Evolutionary conservation across 2,888 invertebrate genomes (phyloP).

Genomic region (Chrysotoxum bicinctum): DNA sequence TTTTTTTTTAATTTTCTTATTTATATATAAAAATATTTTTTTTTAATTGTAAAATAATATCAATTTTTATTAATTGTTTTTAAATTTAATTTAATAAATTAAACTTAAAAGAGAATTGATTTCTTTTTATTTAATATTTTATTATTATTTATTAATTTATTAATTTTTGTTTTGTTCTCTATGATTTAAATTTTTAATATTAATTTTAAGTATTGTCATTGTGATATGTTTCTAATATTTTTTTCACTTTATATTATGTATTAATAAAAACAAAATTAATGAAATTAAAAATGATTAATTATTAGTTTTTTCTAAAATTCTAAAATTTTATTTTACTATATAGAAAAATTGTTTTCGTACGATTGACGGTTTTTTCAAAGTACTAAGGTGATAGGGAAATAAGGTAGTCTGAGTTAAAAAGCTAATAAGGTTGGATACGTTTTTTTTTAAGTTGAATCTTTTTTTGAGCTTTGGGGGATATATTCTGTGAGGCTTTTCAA

Average conservation of each 20-base stretch:
- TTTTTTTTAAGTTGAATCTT: too few relatives aligned
- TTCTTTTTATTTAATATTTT: conserved; percentile 29
- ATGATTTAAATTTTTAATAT: conserved; percentile 74
- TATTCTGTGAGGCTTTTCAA: too few relatives aligned
- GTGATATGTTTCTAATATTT: conserved; percentile 81
- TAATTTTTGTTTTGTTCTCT: conserved; percentile 65
- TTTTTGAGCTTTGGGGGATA: too few relatives aligned
- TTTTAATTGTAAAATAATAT: conserved; percentile 64
- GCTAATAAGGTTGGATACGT: too few relatives aligned
- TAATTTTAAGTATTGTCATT: conserved; percentile 81
- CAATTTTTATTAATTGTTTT: conserved; percentile 24
- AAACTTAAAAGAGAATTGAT: conserved; percentile 44
- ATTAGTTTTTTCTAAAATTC: background rate
- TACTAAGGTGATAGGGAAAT: background rate
- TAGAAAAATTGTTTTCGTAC: background rate
- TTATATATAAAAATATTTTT: conserved; percentile 57
- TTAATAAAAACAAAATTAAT: conserved; percentile 22
- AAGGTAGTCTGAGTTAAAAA: too few relatives aligned
- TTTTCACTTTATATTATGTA: conserved; percentile 73
- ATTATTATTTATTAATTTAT: conserved; percentile 31
- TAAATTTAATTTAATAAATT: conserved; percentile 46
- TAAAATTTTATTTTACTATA: background rate
- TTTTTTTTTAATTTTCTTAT: conserved; percentile 26
- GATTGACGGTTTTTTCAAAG: background rate
- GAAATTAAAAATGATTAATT: background rate